Conservation (phyloP, 1,140 invertebrate genomes). For the Zaprionus camerounensis region DNA sequence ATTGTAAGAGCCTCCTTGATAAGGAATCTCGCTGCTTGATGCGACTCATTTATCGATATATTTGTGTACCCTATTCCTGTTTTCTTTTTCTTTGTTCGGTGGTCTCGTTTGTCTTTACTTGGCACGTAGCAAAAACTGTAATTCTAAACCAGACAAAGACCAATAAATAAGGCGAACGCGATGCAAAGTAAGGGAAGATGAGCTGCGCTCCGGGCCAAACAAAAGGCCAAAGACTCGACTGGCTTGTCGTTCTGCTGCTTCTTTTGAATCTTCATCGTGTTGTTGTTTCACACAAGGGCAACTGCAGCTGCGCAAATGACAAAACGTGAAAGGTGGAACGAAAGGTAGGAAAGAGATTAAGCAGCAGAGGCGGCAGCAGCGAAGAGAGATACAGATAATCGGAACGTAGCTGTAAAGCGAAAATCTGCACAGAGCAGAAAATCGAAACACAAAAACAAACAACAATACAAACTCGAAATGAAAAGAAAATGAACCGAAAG, state of each 20-base stretch:
- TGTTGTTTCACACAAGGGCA: conserved; percentile 2
- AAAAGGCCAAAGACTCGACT: conserved; percentile 26
- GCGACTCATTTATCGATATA: conserved; percentile 6
- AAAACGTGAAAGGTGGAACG: conserved; percentile 23
- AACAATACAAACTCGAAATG: not conserved
- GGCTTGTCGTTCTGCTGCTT: not conserved
- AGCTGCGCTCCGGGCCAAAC: conserved; percentile 20
- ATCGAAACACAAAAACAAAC: conserved; percentile 19
- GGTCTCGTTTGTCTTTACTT: conserved; percentile 42
- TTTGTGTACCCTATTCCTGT: conserved; percentile 9
- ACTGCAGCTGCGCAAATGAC: conserved; percentile 43
- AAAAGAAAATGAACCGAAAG: conserved; percentile 7
- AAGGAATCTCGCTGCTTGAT: not conserved
- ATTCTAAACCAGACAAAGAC: conserved; percentile 48
- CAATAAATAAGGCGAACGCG: conserved; percentile 46
- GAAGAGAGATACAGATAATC: conserved; percentile 19
- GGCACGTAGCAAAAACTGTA: conserved; percentile 50
- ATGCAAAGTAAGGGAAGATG: conserved; percentile 34
- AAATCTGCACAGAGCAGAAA: conserved; percentile 21
- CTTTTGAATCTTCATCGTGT: conserved; percentile 9
- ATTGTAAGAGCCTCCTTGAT: not conserved
- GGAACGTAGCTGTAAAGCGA: conserved; percentile 62
- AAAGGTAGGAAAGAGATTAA: conserved; percentile 27
- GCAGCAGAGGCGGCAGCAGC: conserved; percentile 29
- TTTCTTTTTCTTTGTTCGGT: conserved; percentile 18